A percentile compares a stretch with the other conserved stretches of the same genome.
These are phyloP conservation scores for Drosophila nikananu DNA, from an alignment of 1,140 invertebrate genomes.

Conservation along the genomic window DNA sequence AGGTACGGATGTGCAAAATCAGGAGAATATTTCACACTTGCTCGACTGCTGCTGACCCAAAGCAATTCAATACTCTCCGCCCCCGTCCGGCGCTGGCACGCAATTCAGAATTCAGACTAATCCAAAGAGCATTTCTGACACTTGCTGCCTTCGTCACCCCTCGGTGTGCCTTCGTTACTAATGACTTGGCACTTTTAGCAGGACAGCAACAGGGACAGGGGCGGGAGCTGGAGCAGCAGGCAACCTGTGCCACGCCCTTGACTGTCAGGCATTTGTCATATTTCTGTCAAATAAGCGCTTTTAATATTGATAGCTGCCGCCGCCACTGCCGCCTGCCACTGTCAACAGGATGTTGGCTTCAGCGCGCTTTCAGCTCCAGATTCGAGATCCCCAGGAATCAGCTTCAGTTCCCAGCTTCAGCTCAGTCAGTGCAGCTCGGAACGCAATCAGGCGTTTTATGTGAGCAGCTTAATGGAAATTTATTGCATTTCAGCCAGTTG, in stretches of 20 bases:
- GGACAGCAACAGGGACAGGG: constrained; percentile 28
- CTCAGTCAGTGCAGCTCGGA: constrained; percentile 47
- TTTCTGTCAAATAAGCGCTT: constrained; percentile 84
- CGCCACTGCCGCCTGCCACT: constrained; percentile 47
- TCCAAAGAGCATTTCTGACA: constrained; percentile 82
- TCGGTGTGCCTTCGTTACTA: constrained; percentile 58
- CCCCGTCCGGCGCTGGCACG: constrained; percentile 10
- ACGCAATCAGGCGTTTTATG: constrained; percentile 83
- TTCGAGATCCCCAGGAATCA: constrained; percentile 17
- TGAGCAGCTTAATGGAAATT: constrained; percentile 82
- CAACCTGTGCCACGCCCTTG: constrained; percentile 68
- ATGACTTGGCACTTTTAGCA: constrained; percentile 78
- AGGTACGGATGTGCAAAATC: constrained; percentile 37
- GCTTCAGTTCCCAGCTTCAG: constrained; percentile 17
- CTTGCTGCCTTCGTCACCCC: constrained; percentile 46
- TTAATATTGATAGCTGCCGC: constrained; percentile 81
- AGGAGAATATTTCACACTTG: constrained; percentile 68
- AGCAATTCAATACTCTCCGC: constrained; percentile 22
- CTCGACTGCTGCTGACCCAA: constrained; percentile 42
- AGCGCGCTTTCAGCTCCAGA: constrained; percentile 60
- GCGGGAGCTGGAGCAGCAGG: constrained; percentile 12
- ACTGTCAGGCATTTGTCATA: constrained; percentile 83
- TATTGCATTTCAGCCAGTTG: constrained; percentile 70
- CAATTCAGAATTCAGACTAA: constrained; percentile 72
- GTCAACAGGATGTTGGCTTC: constrained; percentile 82